Base-by-base conservation (phyloP, 1,140 invertebrate genomes). In the Orchesella cincta region DNA sequence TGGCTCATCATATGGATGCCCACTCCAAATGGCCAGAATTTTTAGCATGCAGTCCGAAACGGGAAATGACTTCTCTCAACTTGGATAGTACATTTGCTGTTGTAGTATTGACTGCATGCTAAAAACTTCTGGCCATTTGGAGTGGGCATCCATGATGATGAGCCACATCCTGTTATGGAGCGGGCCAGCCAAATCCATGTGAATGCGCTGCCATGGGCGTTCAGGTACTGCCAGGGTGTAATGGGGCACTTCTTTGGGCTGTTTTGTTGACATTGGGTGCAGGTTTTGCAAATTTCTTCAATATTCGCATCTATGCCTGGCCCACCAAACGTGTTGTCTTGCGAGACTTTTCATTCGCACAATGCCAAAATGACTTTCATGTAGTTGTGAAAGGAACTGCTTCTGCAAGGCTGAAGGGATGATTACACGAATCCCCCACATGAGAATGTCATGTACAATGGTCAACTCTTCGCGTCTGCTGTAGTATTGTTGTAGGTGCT, bases 1-100 rank as follows among this genome's bases (percentile, higher is more conserved):
- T 84, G 86, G 46, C 76, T 88, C 0, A 80, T 88, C 0, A 64
- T 88, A 0, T 87, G 0, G 86, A 89, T 76, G 83, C 86, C 1
- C 84, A 83, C 77, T 85, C 84, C 3, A 88, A 88, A 79, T 88
- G 86, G 87, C 79, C 83, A 23, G 84, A 87, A 74, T 82, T 86
- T 18, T 54, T 72, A n/a, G 52, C 1, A 80, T 81, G 0, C 85
- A 83, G 0, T 84, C n/a, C 0, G 77, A 82, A 14, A 81, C 51
- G 34, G 76, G 79, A 34, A 75, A 36, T 0, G 28, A 12, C 35
- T 64, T 75, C 20, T 67, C 54, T 23, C 72, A 80, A 54, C 36
- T 72, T 28, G 14, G 74, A 16, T 8, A 83, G 80, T 0, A 80
- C 67, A 2, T 46, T 33, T 14, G n/a, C 3, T 3, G 62, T n/a